Percentiles rank a stretch among this genome's conserved stretches.
These are phyloP conservation scores for Chaetodon trifasciatus DNA, from an alignment of 2,797 vertebrate species.

Conservation along the genomic window DNA sequence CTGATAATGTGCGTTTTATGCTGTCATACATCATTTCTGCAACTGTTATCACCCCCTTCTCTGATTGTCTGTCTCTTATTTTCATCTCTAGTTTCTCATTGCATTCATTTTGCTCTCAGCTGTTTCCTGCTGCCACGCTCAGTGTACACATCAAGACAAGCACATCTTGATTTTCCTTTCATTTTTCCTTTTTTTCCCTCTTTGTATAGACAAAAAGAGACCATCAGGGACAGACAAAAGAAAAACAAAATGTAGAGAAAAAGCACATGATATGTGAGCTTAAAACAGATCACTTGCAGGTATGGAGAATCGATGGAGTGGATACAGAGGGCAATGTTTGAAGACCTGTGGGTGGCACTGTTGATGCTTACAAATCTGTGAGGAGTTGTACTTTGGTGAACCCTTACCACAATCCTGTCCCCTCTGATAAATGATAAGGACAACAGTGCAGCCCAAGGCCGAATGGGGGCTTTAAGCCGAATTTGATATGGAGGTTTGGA, in stretches of 20 bases:
- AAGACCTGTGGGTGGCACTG: conserved; percentile 77
- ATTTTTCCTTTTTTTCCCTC: background rate
- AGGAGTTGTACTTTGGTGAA: conserved; percentile 35
- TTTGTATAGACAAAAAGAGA: background rate
- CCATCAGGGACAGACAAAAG: background rate
- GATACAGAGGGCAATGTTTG: background rate
- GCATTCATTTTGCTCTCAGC: conserved; percentile 28
- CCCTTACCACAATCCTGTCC: conserved; percentile 42
- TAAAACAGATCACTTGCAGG: conserved; percentile 5
- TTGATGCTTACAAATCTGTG: conserved; percentile 64
- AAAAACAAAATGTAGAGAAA: background rate
- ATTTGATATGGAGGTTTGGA: conserved; percentile 58
- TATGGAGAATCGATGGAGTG: background rate
- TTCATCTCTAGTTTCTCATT: conserved; percentile 29
- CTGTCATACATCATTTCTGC: conserved; percentile 12
- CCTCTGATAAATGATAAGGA: conserved; percentile 64
- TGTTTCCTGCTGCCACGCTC: conserved; percentile 18
- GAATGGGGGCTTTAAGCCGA: conserved; percentile 47
- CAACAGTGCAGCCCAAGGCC: conserved; percentile 52
- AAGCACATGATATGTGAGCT: background rate
- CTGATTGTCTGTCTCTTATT: conserved; percentile 25
- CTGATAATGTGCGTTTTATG: conserved; percentile 19
- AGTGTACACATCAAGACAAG: conserved; percentile 17
- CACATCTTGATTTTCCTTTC: background rate
- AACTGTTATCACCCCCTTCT: conserved; percentile 4